Evolutionary conservation across 1,140 invertebrate species (phyloP).

Genomic region (Zaprionus taronus): DNA sequence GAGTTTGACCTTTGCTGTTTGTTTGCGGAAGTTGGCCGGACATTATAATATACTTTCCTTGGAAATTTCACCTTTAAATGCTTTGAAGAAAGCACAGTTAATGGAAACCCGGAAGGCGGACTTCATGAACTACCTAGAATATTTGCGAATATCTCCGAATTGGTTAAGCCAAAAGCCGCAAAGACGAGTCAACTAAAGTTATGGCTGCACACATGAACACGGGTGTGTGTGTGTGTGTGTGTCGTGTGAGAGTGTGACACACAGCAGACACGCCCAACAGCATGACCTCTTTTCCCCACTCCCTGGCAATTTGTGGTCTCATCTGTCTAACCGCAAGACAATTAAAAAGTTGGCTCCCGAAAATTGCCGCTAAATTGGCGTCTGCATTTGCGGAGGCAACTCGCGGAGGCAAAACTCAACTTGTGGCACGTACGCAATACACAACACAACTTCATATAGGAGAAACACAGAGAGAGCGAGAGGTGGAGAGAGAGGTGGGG

Average conservation of each 20-base stretch:
- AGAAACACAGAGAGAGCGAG: not conserved
- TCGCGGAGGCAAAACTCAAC: slow-evolving; percentile 55
- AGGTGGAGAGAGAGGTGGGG: not conserved
- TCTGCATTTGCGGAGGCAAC: slow-evolving; percentile 40
- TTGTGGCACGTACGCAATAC: slow-evolving; percentile 69
- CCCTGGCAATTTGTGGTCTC: not conserved
- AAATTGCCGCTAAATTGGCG: slow-evolving; percentile 67
- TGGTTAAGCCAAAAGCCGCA: slow-evolving; percentile 3
- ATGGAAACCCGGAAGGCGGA: not conserved
- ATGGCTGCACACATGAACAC: not conserved
- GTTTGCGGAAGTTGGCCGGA: no score
- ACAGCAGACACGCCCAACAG: not conserved
- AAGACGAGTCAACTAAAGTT: not conserved
- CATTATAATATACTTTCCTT: no score
- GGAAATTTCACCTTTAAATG: not conserved
- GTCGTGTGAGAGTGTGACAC: not conserved
- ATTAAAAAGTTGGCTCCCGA: slow-evolving; percentile 73
- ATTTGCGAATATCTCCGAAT: not conserved
- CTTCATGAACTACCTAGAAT: not conserved
- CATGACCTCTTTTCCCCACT: not conserved
- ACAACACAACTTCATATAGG: slow-evolving; percentile 11
- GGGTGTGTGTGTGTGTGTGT: not conserved
- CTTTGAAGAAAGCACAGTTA: not conserved
- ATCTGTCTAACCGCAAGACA: slow-evolving; percentile 55
- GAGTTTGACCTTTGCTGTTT: not conserved